A percentile compares a stretch with the other conserved stretches of the same genome.
These are phyloP conservation scores for Apodemia hepburni DNA, from an alignment of 2,888 invertebrate genomes.

Conservation along the genomic window DNA sequence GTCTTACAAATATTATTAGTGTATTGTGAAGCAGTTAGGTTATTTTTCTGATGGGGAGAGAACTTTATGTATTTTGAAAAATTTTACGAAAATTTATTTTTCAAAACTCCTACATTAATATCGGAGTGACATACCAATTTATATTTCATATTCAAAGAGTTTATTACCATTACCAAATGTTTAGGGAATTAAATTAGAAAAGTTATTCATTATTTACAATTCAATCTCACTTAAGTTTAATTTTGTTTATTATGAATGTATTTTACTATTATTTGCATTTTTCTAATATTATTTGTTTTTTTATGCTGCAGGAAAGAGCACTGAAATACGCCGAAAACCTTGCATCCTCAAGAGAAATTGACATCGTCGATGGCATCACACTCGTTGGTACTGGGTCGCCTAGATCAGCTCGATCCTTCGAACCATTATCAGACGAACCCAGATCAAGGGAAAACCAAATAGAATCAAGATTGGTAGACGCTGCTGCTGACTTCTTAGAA, in stretches of 20 bases:
- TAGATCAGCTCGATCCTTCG: constrained; percentile 80
- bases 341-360: constrained; percentile 74
- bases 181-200: too few relatives aligned
- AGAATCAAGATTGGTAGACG: constrained; percentile 87
- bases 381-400: constrained; percentile 70
- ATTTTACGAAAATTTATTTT: too few relatives aligned
- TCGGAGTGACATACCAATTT: too few relatives aligned
- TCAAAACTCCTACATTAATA: too few relatives aligned
- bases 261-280: background rate
- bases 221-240: too few relatives aligned
- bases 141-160: too few relatives aligned
- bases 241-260: background rate
- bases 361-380: constrained; percentile 80
- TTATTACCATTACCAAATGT: too few relatives aligned
- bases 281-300: constrained; percentile 17
- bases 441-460: constrained; percentile 86
- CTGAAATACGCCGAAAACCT: constrained; percentile 83
- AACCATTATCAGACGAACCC: constrained; percentile 85
- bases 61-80: too few relatives aligned
- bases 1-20: too few relatives aligned
- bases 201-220: too few relatives aligned
- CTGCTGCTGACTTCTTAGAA: constrained; percentile 87
- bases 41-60: too few relatives aligned
- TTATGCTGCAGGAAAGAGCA: constrained; percentile 83
- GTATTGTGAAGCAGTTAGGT: too few relatives aligned